phyloP scores from a whole-genome alignment of 2,797 vertebrate genomes.

The Hemitrygon akajei region DNA sequence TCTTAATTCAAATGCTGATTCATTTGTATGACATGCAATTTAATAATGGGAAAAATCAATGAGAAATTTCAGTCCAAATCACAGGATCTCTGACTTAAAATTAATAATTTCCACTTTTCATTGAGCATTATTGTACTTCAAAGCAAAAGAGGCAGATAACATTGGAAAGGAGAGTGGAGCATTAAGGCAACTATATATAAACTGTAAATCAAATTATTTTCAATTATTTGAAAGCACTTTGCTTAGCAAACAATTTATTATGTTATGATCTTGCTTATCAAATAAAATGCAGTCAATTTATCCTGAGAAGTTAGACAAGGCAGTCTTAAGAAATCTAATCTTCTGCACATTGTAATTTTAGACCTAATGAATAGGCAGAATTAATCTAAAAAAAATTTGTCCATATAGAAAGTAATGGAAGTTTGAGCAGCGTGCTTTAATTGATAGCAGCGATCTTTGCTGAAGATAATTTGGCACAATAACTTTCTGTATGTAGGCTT shows the following conservation, averaged over 20 bases:
- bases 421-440: neutral
- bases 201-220: neutral
- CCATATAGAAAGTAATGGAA: neutral
- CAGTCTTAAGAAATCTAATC: neutral
- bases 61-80: neutral
- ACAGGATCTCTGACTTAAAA: neutral
- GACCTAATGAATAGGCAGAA: neutral
- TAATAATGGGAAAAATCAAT: neutral
- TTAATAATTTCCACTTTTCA: neutral
- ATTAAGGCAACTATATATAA: neutral
- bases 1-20: neutral
- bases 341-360: neutral
- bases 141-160: neutral
- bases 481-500: neutral
- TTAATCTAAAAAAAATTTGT: neutral
- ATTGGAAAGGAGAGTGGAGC: neutral
- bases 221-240: neutral
- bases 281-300: slow-evolving; percentile 16
- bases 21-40: neutral
- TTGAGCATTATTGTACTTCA: neutral
- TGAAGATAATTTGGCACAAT: neutral
- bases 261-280: neutral
- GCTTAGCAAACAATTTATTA: slow-evolving; percentile 14
- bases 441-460: neutral
- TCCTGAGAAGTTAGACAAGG: neutral